Percentiles rank a stretch among this genome's conserved stretches.
Conservation (phyloP, 2,113 vertebrate genomes). For the Aptenodytes patagonicus region DNA sequence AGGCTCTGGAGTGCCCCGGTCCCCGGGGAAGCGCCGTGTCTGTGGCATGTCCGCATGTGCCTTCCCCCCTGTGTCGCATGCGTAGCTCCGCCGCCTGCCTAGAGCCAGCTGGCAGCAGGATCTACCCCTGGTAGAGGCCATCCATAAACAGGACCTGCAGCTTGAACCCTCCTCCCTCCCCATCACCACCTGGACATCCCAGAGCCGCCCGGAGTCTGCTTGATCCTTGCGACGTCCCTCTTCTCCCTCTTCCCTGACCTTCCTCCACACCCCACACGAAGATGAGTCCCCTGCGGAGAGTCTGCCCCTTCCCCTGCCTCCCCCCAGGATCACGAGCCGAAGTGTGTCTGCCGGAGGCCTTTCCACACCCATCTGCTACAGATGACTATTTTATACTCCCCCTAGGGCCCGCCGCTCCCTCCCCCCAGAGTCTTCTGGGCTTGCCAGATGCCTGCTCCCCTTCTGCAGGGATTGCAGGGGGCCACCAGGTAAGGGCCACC, state of each 20-base stretch:
- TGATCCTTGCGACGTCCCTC: neutral
- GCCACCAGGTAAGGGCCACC: conserved; percentile 70
- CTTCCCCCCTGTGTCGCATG: conserved; percentile 44
- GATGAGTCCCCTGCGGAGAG: neutral
- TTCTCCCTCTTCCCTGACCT: neutral
- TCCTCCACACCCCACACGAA: neutral
- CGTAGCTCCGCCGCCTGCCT: conserved; percentile 31
- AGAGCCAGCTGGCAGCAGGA: conserved; percentile 62
- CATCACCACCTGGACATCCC: neutral
- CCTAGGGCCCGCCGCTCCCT: conserved; percentile 67
- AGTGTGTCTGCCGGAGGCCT: conserved; percentile 8
- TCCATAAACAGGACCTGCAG: conserved; percentile 69
- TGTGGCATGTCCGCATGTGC: conserved; percentile 67
- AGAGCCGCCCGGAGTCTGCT: neutral
- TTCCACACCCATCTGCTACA: neutral
- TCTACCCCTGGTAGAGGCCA: conserved; percentile 48
- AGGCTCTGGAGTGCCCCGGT: conserved; percentile 73
- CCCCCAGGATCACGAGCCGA: neutral
- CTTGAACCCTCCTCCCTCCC: conserved; percentile 11
- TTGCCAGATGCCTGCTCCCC: conserved; percentile 68
- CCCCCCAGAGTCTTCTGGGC: conserved; percentile 64
- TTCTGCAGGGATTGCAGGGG: conserved; percentile 69
- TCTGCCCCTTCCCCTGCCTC: neutral
- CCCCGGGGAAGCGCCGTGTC: conserved; percentile 12
- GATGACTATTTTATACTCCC: conserved; percentile 71